Conservation (phyloP, 2,888 invertebrate genomes). For the Pyrrhosoma nymphula region DNA sequence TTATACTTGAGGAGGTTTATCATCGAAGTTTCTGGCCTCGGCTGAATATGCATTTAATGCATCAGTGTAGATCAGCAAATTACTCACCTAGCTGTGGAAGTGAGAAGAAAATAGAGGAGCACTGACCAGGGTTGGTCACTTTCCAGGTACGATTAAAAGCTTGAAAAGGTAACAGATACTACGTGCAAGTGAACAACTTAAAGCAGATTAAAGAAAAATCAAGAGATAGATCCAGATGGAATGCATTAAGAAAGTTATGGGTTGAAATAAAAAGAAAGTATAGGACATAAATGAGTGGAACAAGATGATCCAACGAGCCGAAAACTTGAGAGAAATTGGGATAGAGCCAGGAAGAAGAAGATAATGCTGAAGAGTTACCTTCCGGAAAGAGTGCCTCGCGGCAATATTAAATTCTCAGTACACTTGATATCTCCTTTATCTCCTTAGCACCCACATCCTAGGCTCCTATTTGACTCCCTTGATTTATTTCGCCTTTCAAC, state of each 20-base stretch:
- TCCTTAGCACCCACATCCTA: neutral
- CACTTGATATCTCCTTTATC: neutral
- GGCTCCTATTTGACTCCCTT: slow-evolving; percentile 5
- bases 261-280: neutral
- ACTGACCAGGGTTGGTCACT: no score
- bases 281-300: neutral
- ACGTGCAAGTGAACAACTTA: neutral
- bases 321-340: neutral
- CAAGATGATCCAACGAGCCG: neutral
- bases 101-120: no score
- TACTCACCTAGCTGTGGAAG: no score
- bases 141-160: neutral
- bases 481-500: slow-evolving; percentile 37
- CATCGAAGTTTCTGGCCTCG: no score
- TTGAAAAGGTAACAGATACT: neutral
- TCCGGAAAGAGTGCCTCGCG: neutral
- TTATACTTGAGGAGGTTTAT: no score
- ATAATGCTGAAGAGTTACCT: neutral
- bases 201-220: no score
- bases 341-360: neutral
- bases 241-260: neutral
- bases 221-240: neutral
- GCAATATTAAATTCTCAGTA: neutral
- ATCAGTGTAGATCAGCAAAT: no score
- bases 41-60: no score